A percentile compares a stretch with the other conserved stretches of the same genome.
phyloP scores from a whole-genome alignment of 2,888 invertebrate species.

The Tethea ocularis region DNA sequence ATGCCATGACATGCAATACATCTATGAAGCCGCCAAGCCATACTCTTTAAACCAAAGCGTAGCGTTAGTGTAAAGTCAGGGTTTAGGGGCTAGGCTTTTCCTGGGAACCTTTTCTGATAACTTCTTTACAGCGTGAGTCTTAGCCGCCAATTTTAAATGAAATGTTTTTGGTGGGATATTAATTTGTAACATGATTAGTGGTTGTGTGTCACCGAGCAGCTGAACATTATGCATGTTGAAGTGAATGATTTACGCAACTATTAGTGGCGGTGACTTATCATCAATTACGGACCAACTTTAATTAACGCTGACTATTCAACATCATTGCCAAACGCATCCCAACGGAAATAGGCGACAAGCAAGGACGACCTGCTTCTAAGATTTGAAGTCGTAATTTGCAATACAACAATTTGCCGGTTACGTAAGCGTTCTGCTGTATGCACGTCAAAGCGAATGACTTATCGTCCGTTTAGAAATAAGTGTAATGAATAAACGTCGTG shows the following conservation, averaged over 20 bases:
- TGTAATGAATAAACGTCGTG: constrained; percentile 8
- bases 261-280: constrained; percentile 27
- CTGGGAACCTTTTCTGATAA: too few relatives aligned
- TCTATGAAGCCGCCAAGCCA: too few relatives aligned
- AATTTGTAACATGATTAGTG: constrained; percentile 6
- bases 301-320: constrained; percentile 40
- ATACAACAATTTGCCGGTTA: constrained; percentile 14
- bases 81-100: too few relatives aligned
- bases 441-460: constrained; percentile 18
- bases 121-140: too few relatives aligned
- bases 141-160: too few relatives aligned
- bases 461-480: constrained; percentile 14
- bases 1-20: too few relatives aligned
- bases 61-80: too few relatives aligned
- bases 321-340: constrained; percentile 37
- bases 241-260: constrained; percentile 30
- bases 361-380: constrained; percentile 37
- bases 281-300: constrained; percentile 44
- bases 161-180: too few relatives aligned
- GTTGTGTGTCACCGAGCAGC: constrained; percentile 15
- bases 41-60: too few relatives aligned
- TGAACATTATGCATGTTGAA: constrained; percentile 21
- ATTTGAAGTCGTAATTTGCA: constrained; percentile 12
- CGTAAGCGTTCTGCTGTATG: constrained; percentile 25
- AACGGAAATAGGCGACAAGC: constrained; percentile 50